Evolutionary conservation across 1,140 invertebrate genomes (phyloP).

Genomic region (Berghia stephanieae): DNA sequence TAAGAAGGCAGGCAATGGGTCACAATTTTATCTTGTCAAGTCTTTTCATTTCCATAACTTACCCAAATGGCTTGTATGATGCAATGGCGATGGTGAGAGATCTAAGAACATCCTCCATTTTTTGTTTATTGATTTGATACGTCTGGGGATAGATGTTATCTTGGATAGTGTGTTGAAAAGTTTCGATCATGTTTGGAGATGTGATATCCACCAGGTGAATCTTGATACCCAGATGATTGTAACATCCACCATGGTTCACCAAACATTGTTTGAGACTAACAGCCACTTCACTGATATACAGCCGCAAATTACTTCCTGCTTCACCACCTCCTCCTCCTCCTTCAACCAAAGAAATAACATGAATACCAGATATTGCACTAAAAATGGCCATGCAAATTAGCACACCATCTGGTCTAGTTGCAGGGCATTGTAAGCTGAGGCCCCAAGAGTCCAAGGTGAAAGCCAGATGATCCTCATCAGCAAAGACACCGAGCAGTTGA

Average conservation of each 20-base stretch:
- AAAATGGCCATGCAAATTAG: not conserved
- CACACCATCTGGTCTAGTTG: not conserved
- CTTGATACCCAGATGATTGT: constrained; percentile 47
- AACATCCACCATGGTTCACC: constrained; percentile 50
- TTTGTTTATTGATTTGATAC: constrained; percentile 35
- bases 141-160: constrained; percentile 48
- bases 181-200: constrained; percentile 19
- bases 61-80: constrained; percentile 42
- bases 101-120: constrained; percentile 44
- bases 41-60: too few species aligned
- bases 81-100: constrained; percentile 46
- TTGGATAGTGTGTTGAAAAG: constrained; percentile 29
- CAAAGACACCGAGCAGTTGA: constrained; percentile 26
- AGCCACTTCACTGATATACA: not conserved
- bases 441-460: constrained; percentile 31
- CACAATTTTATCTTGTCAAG: too few species aligned
- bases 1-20: too few species aligned
- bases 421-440: not conserved
- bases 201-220: constrained; percentile 44
- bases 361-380: constrained; percentile 5
- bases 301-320: not conserved
- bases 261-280: constrained; percentile 32
- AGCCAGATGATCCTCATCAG: constrained; percentile 32
- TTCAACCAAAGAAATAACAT: not conserved
- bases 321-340: not conserved